A percentile compares a stretch with the other conserved stretches of the same genome.
These are phyloP conservation scores for Morus bassanus DNA, from an alignment of 2,797 vertebrate genomes.

Conservation along the genomic window DNA sequence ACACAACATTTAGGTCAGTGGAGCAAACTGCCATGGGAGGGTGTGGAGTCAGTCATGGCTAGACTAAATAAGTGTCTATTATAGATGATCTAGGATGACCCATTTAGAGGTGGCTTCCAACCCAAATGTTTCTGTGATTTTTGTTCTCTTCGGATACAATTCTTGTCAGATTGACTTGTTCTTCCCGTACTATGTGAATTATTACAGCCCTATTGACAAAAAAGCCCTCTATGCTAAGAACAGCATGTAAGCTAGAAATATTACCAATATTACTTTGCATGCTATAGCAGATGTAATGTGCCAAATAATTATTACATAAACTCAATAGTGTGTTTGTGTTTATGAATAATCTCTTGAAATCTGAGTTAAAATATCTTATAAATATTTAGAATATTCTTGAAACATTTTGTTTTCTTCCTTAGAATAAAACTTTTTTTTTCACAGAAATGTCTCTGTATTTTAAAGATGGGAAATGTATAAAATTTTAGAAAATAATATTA, in stretches of 20 bases:
- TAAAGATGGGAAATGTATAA: background rate
- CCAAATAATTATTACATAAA: background rate
- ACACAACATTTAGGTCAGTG: conserved; percentile 27
- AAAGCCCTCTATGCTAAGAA: background rate
- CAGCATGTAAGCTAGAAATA: background rate
- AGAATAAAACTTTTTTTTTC: background rate
- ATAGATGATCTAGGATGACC: background rate
- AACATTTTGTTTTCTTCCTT: background rate
- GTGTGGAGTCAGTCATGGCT: background rate
- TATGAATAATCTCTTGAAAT: background rate
- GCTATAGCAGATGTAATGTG: background rate
- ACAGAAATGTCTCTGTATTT: background rate
- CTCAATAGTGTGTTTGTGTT: background rate
- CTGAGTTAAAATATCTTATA: background rate
- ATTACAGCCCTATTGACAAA: background rate
- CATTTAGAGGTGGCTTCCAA: background rate
- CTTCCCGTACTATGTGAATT: background rate
- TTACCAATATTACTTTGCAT: background rate
- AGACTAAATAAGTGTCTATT: background rate
- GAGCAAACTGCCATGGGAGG: conserved; percentile 15
- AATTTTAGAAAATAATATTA: background rate
- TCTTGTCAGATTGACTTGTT: background rate
- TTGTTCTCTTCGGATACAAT: background rate
- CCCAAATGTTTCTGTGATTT: background rate
- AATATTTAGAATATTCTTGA: background rate